phyloP scores from a whole-genome alignment of 2,888 invertebrate species.

The Eubasilissa splendida region DNA sequence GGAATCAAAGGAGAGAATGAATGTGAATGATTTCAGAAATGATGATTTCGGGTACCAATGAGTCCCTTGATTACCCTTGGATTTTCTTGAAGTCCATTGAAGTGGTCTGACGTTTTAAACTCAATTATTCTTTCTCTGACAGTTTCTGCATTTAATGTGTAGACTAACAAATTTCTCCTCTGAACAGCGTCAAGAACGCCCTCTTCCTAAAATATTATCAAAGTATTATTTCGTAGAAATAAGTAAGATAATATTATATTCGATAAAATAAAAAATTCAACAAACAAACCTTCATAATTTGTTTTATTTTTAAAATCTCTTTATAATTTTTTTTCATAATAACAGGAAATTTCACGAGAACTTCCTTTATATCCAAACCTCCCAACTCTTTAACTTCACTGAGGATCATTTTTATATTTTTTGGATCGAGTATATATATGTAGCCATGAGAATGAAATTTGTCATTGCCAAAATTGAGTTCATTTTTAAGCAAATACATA shows the following conservation, averaged over 20 bases:
- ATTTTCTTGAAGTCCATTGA: conserved; percentile 35
- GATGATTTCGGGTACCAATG: too few relatives aligned
- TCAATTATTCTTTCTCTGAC: conserved; percentile 35
- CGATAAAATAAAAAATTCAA: neutral
- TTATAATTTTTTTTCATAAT: conserved; percentile 75
- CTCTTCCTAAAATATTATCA: conserved; percentile 28
- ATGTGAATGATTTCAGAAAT: too few relatives aligned
- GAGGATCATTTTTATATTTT: conserved; percentile 73
- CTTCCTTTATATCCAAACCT: conserved; percentile 72
- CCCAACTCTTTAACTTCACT: conserved; percentile 71
- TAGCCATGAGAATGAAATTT: conserved; percentile 75
- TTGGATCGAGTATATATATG: conserved; percentile 74
- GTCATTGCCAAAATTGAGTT: conserved; percentile 72
- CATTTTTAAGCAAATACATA: conserved; percentile 71
- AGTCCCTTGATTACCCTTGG: conserved; percentile 31
- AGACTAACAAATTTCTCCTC: conserved; percentile 3
- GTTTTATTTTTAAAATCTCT: conserved; percentile 71
- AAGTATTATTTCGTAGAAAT: neutral
- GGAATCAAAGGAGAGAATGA: too few relatives aligned
- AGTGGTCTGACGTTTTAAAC: conserved; percentile 16
- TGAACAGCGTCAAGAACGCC: neutral
- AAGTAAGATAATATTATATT: neutral
- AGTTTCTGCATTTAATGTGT: conserved; percentile 23
- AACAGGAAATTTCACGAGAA: conserved; percentile 74
- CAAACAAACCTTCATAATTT: conserved; percentile 69